Conservation (phyloP, 2,888 invertebrate species). For the Muschampia plurimacula region DNA sequence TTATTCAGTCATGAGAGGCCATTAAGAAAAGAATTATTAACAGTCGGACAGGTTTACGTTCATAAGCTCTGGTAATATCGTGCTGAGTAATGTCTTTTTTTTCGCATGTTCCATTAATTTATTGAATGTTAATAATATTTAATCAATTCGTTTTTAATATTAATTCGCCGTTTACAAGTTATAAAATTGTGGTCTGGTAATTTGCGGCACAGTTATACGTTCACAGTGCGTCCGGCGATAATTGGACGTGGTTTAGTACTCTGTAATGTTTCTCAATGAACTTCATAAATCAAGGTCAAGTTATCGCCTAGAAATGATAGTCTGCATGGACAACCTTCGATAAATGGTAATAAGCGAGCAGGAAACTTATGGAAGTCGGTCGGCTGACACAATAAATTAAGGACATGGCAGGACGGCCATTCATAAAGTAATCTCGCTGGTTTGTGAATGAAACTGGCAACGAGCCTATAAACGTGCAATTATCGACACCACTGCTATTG, state of each 20-base stretch:
- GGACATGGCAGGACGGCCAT: constrained; percentile 70
- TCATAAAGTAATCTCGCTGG: constrained; percentile 77
- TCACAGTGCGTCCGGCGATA: constrained; percentile 45
- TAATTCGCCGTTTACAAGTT: constrained; percentile 42
- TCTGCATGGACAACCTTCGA: constrained; percentile 66
- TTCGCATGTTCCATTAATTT: constrained; percentile 64
- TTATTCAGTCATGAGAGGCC: constrained; percentile 75
- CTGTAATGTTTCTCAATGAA: constrained; percentile 65
- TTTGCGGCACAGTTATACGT: constrained; percentile 36
- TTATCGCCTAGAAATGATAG: constrained; percentile 68
- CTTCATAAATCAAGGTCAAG: constrained; percentile 70
- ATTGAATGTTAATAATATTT: constrained; percentile 68
- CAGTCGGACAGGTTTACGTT: constrained; percentile 72
- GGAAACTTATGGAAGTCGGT: constrained; percentile 73
- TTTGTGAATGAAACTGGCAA: constrained; percentile 81
- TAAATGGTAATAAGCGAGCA: constrained; percentile 75
- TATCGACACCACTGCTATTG: constrained; percentile 72
- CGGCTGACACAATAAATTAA: constrained; percentile 72
- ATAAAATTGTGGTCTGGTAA: constrained; percentile 20
- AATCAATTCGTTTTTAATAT: constrained; percentile 59
- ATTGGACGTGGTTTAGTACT: constrained; percentile 55
- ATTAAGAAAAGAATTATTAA: constrained; percentile 79
- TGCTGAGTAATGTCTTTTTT: constrained; percentile 68
- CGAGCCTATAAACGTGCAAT: constrained; percentile 68
- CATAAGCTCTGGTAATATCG: constrained; percentile 68